Evolutionary conservation across 2,113 vertebrate genomes (phyloP), one percentile per base, ranked within the genome.

Genomic region (Trematomus loennbergii): DNA sequence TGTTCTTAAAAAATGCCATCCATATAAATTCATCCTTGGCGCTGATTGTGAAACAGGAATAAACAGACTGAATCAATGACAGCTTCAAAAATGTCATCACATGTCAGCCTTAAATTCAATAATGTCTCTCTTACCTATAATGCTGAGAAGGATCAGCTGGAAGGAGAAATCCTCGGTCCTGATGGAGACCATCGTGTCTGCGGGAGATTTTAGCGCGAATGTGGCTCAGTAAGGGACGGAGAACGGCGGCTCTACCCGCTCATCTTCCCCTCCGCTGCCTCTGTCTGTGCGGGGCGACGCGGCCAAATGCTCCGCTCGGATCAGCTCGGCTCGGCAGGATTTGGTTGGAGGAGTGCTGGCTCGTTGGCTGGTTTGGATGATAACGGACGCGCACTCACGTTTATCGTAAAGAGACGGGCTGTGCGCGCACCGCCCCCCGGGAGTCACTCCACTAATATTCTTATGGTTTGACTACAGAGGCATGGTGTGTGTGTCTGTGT

Each of bases 71-170:
- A 40, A 8, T 40, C 36, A 7, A 7, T 40, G 36, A 40, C 36
- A 40, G 36, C 36, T 6, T 40, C 36, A 7, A 40, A 40, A 40
- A 40, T 8, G 36, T 40, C 36, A 40, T 40, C 36, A 40, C 36
- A 40, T 40, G 36, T 40, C 36, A 40, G 36, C 7, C 36, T 8
- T 40, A 40, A 40, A 40, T 40, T 6, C 5, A 40, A 40, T 40
- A 8, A 40, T 40, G 36, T 40, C 7, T 40, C 36, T 82, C 94
- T 91, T 92, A 95, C 94, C 94, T 84, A 83, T 88, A 1, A 86
- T 86, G 70, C 85, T 83, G 78, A 94, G 55, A 53, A 94, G 76
- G 36, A 93, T 89, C 83, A 94, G 87, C 77, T 81, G 91, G 25
- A 54, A 87, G 77, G 90, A 55, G 49, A 88, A 16, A 20, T 89